Evolutionary conservation across 2,888 invertebrate genomes (phyloP), one percentile per base, ranked within the genome.

Genomic region (Nymphalis c-album): DNA sequence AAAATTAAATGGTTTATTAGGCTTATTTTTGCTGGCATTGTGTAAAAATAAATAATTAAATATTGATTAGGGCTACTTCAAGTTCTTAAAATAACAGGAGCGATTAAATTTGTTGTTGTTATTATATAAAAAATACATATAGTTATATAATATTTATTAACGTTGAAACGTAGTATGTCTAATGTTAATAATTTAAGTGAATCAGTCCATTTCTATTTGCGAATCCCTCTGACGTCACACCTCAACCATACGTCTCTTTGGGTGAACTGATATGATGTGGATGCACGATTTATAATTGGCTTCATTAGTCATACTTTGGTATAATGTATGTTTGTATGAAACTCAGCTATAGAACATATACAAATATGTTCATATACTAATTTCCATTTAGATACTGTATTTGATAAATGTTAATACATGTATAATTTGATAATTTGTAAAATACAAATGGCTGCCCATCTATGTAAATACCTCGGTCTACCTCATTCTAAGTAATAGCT

Each of bases 201-300:
- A 31, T 67, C 67, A 69, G 40, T 59, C 31, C 40, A 55, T 50
- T 60, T 61, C 61, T 67, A 67, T 67, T 62, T 67, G 57, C 31
- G 61, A 64, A 62, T 61, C 55, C 17, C n/a, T 22, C 50, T 62
- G 57, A 63, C 71, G 63, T 63, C 63, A 50, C 31, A 40, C 7
- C 47, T 47, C 51, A 16, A 47, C 57, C 61, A 59, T 26, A 68
- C 61, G 58, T 64, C 47, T 58, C 55, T 60, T 71, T 64, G 64
- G 62, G 60, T 59, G 51, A 46, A 22, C 47, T 57, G 61, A 58
- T 61, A 59, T 63, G 64, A 62, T 59, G 55, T 50, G 62, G 60
- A 61, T 53, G 59, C 60, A 60, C 48, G 57, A 51, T 68, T 60
- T 64, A 68, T 66, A 67, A 71, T 61, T 62, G 63, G 57, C 47